These are phyloP conservation scores for Electrophaes corylata DNA, from an alignment of 2,888 invertebrate species.

Conservation along the genomic window DNA sequence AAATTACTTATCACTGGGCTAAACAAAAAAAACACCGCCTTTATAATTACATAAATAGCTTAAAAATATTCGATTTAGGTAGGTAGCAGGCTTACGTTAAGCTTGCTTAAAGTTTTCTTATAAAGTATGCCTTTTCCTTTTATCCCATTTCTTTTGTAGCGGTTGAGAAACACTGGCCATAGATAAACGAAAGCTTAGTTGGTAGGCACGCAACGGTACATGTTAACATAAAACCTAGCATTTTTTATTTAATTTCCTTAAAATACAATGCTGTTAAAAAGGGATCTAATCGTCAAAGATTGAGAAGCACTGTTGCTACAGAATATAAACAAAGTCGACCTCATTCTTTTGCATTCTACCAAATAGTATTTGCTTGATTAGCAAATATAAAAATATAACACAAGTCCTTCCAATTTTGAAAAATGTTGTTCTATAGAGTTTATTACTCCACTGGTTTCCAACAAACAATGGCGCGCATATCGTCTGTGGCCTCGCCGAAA, in stretches of 20 bases:
- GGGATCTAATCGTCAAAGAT: background rate
- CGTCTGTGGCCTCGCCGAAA: constrained; percentile 90
- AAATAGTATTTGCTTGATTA: no score
- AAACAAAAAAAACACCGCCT: background rate
- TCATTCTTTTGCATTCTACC: no score
- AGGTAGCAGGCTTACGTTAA: no score
- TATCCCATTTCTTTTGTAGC: background rate
- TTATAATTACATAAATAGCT: background rate
- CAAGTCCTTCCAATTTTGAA: background rate
- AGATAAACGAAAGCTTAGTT: background rate
- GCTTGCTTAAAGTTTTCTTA: no score
- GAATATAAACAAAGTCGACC: background rate
- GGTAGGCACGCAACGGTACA: no score
- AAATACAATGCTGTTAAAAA: background rate
- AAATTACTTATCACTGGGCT: constrained; percentile 1
- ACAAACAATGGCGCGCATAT: constrained; percentile 90
- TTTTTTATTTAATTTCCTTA: background rate
- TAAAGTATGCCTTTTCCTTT: no score
- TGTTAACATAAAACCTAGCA: background rate
- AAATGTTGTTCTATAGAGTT: background rate
- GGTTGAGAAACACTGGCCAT: background rate
- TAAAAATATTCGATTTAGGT: background rate
- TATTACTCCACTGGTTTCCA: constrained; percentile 86
- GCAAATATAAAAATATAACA: background rate
- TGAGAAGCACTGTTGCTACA: constrained; percentile 11